Base-by-base conservation (phyloP, 2,797 vertebrate species). In the Myotis pilosus region DNA sequence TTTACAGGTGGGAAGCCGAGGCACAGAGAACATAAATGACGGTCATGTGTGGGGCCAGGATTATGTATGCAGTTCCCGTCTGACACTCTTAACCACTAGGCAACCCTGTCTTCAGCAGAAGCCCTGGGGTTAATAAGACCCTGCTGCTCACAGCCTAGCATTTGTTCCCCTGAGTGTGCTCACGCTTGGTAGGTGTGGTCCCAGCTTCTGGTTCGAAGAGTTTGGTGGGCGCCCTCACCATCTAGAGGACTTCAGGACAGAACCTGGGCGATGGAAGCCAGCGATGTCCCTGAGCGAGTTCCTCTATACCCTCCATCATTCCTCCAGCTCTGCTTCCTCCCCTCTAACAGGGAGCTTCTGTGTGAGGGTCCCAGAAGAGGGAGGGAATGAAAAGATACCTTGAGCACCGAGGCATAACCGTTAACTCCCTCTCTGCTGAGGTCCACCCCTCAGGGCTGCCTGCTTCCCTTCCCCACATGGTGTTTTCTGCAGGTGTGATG, bases 61-160 rank as follows among this genome's bases (percentile, higher is more conserved):
- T 19, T 44, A 15, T 19, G 11, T 16, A 1, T 11, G 8, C 86
- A 3, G 22, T 57, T 36, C 13, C 8, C 0, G 0, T 6, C 38
- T 30, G 38, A 30, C n/a, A 1, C 41, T 38, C 19, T 8, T 36
- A 49, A 55, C 49, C 10, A 8, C 17, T 4, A 79, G 79, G 60
- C 82, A 28, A 1, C 8, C 6, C 55, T 55, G 38, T 55, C 68
- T n/a, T 8, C 13, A 9, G 44, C 55, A 33, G 51, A 25, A 16
- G 38, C 60, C 30, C 41, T 23, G 55, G 20, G 57, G 2, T 81
- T 36, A 10, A 60, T 19, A 5, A 47, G 75, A 41, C 15, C 20
- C 75, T 78, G 36, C 41, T 30, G 8, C 78, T 69, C 72, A 36
- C 33, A 25, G 10, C 66, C 60, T n/a, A 16, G 16, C 2, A 0